Evolutionary conservation across 2,797 vertebrate genomes (phyloP).

Genomic region (Sylvia borin): DNA sequence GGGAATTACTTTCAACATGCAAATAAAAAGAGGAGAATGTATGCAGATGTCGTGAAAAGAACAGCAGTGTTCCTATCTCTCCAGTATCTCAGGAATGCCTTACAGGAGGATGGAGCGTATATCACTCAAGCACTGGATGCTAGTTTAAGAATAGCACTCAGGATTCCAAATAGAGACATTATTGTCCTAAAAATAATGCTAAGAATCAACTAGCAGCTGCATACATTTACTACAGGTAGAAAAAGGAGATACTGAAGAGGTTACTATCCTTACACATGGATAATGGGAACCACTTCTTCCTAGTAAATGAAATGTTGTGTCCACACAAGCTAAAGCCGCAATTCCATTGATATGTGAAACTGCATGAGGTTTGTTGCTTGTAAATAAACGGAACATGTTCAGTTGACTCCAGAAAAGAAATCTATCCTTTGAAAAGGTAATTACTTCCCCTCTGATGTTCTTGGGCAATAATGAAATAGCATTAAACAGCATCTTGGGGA

Average conservation of each 20-base stretch:
- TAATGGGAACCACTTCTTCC: background rate
- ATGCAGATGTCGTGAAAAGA: background rate
- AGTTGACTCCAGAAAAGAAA: background rate
- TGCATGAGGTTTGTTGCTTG: rapidly evolving
- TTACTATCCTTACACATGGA: background rate
- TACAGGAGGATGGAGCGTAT: background rate
- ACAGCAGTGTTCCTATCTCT: background rate
- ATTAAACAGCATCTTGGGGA: background rate
- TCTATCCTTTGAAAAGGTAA: background rate
- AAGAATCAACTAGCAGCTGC: background rate
- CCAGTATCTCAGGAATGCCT: background rate
- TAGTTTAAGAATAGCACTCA: background rate
- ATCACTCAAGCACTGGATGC: background rate
- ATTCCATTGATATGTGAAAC: background rate
- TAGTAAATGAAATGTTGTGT: background rate
- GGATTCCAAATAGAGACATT: background rate
- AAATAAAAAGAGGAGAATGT: background rate
- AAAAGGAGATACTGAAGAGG: background rate
- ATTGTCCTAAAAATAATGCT: background rate
- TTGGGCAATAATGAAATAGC: background rate
- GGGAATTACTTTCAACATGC: background rate
- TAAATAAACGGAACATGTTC: background rate
- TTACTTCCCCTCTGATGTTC: background rate
- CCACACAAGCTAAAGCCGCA: background rate
- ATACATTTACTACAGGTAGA: background rate